Conservation (phyloP, 2,797 vertebrate genomes). For the Huso huso region DNA sequence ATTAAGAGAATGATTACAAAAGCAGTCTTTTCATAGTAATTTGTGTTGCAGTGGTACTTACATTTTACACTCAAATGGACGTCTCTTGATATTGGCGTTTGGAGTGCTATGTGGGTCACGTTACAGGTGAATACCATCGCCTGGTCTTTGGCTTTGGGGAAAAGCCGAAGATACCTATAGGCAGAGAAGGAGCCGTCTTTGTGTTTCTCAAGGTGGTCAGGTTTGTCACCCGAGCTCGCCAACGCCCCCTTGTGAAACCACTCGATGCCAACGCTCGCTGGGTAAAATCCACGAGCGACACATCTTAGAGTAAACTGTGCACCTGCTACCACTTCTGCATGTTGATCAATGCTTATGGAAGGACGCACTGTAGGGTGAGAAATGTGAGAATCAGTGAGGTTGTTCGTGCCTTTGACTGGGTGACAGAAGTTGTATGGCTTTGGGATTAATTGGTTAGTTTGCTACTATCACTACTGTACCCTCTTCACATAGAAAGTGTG, state of each 20-base stretch:
- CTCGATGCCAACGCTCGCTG: background rate
- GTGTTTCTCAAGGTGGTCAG: background rate
- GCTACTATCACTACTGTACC: no score
- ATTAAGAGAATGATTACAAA: no score
- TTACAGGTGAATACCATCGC: background rate
- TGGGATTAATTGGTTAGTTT: no score
- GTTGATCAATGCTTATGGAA: background rate
- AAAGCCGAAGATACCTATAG: background rate
- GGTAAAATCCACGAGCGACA: background rate
- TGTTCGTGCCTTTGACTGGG: no score
- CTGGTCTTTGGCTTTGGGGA: background rate
- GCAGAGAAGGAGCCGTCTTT: background rate
- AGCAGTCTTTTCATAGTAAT: no score
- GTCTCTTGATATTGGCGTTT: background rate
- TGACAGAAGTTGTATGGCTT: no score
- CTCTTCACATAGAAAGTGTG: no score
- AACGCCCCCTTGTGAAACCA: background rate
- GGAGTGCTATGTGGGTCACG: background rate
- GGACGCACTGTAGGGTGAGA: background rate
- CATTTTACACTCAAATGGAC: background rate
- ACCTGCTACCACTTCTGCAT: background rate
- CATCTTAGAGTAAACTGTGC: background rate
- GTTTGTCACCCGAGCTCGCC: background rate
- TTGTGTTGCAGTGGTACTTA: background rate
- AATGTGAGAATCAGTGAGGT: no score